Evolutionary conservation across 2,797 vertebrate genomes (phyloP).

Genomic region (Pelobates cultripes): DNA sequence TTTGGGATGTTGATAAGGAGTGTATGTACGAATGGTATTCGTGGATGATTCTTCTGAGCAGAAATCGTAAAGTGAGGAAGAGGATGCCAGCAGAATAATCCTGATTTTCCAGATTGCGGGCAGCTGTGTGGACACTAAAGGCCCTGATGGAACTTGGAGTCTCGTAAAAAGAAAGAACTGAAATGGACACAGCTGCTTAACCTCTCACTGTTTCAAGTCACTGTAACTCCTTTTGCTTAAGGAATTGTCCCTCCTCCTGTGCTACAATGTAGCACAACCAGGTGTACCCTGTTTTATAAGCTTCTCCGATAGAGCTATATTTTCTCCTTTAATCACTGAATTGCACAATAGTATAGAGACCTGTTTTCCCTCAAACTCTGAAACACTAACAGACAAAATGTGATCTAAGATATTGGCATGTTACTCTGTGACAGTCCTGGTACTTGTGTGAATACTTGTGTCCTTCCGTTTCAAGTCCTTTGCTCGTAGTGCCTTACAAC

Average conservation of each 20-base stretch:
- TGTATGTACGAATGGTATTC: neutral
- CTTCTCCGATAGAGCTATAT: slow-evolving; percentile 82
- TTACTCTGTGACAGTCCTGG: slow-evolving; percentile 87
- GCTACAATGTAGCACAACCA: slow-evolving; percentile 89
- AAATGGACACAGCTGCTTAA: slow-evolving; percentile 49
- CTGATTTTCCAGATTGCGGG: slow-evolving; percentile 1
- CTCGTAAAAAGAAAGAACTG: slow-evolving; percentile 31
- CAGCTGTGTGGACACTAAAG: neutral
- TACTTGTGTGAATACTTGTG: slow-evolving; percentile 58
- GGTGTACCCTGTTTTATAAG: slow-evolving; percentile 70
- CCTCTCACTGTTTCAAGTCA: slow-evolving; percentile 70
- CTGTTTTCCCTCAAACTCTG: slow-evolving; percentile 81
- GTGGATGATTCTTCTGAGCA: neutral
- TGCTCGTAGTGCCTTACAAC: slow-evolving; percentile 99
- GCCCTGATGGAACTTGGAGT: slow-evolving; percentile 5
- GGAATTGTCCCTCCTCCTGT: slow-evolving; percentile 71
- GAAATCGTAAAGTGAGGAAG: neutral
- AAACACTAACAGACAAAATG: slow-evolving; percentile 85
- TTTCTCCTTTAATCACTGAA: slow-evolving; percentile 23
- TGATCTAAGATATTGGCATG: slow-evolving; percentile 89
- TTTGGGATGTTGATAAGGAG: slow-evolving; percentile 37
- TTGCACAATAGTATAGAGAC: slow-evolving; percentile 43
- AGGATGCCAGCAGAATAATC: neutral
- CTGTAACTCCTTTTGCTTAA: slow-evolving; percentile 68
- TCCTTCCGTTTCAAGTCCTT: slow-evolving; percentile 86